Percentiles rank a stretch among this genome's conserved stretches.
These are phyloP conservation scores for Oenanthe oenanthe DNA, from an alignment of 2,113 vertebrate species.

Conservation along the genomic window DNA sequence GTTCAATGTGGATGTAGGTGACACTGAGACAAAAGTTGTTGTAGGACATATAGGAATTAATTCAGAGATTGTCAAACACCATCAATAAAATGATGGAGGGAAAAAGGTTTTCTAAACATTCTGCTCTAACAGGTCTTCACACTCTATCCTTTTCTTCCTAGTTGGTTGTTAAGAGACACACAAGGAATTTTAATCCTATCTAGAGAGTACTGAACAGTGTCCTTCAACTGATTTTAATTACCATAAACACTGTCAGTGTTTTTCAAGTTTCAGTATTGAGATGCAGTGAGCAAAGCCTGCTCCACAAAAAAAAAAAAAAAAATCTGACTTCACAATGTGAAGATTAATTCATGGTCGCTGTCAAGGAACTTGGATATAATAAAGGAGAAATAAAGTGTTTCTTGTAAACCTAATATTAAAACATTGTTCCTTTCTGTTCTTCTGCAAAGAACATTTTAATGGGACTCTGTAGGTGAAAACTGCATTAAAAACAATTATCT, in stretches of 20 bases:
- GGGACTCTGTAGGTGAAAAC: constrained; percentile 46
- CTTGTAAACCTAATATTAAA: constrained; percentile 53
- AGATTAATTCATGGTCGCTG: constrained; percentile 38
- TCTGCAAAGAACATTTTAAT: constrained; percentile 50
- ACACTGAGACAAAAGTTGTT: not conserved
- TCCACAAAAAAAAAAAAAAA: not conserved
- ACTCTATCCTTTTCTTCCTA: not conserved
- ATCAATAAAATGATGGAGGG: accelerated
- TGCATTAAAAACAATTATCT: constrained; percentile 57
- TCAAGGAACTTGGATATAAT: constrained; percentile 20
- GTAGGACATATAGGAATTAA: not conserved
- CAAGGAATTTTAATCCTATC: not conserved
- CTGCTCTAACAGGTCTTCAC: not conserved
- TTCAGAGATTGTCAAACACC: not conserved
- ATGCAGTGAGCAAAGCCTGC: not conserved
- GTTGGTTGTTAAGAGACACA: not conserved
- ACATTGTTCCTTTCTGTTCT: constrained; percentile 30
- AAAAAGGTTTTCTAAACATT: not conserved
- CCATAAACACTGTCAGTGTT: not conserved
- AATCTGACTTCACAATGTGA: not conserved
- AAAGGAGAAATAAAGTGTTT: constrained; percentile 33
- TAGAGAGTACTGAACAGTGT: not conserved
- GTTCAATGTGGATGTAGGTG: not conserved
- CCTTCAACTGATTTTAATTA: constrained; percentile 19
- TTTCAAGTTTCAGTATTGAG: not conserved